Conservation (phyloP, 2,797 vertebrate species). For the Cygnus olor region DNA sequence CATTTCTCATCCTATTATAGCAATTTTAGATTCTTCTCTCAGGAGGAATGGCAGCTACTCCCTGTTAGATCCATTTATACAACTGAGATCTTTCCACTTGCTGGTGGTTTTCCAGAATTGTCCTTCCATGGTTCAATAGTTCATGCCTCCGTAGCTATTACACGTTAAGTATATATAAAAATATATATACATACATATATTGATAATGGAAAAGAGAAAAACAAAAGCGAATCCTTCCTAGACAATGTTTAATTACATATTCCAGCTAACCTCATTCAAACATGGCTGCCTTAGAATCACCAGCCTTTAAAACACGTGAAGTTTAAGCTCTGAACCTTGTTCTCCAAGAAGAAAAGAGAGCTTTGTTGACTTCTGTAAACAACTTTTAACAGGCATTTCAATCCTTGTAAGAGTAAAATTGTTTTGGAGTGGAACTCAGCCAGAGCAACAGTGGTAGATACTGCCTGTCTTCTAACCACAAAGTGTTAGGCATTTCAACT, state of each 20-base stretch:
- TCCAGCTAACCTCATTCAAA: not conserved
- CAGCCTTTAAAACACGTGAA: accelerated
- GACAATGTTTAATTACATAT: not conserved
- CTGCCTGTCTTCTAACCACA: not conserved
- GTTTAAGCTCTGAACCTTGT: not conserved
- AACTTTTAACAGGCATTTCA: not conserved
- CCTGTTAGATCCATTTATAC: not conserved
- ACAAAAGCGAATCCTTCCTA: not conserved
- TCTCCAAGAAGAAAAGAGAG: not conserved
- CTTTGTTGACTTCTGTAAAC: not conserved
- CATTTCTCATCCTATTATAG: not conserved
- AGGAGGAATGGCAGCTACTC: not conserved
- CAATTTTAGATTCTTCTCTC: not conserved
- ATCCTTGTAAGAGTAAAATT: not conserved
- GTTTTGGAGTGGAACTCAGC: not conserved
- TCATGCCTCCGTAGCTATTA: not conserved
- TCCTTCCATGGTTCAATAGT: not conserved
- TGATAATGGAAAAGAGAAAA: not conserved
- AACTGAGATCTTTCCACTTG: not conserved
- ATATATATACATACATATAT: no score
- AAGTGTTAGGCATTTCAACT: not conserved
- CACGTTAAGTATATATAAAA: not conserved
- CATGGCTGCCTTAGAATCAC: not conserved
- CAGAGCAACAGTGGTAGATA: not conserved
- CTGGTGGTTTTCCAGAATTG: not conserved